Percentiles rank a stretch among this genome's conserved stretches.
Conservation (phyloP, 2,888 invertebrate genomes). For the Drosophila austrosaltans region DNA sequence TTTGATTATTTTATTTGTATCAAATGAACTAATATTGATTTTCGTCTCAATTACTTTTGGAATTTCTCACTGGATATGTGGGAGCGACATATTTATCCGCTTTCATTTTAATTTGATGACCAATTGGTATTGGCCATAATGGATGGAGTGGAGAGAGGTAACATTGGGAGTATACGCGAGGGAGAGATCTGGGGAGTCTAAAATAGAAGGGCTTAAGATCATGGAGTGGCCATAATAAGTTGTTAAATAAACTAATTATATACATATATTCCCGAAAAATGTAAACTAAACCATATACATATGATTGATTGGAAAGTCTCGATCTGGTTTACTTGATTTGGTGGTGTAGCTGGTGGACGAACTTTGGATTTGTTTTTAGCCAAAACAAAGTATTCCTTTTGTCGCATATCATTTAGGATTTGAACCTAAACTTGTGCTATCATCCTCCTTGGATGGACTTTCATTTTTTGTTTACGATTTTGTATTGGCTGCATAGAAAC, state of each 20-base stretch:
- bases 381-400: too few relatives aligned
- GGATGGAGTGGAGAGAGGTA: not conserved
- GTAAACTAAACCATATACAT: too few relatives aligned
- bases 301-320: not conserved
- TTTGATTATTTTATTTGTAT: not conserved
- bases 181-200: too few relatives aligned
- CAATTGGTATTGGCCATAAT: not conserved
- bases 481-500: not conserved
- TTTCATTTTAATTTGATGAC: not conserved
- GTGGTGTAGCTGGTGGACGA: not conserved
- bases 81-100: constrained; percentile 10
- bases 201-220: too few relatives aligned
- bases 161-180: too few relatives aligned
- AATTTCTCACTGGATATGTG: not conserved
- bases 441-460: not conserved
- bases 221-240: too few relatives aligned
- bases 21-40: not conserved
- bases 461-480: not conserved
- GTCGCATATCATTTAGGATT: not conserved
- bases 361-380: too few relatives aligned
- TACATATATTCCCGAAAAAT: too few relatives aligned
- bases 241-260: too few relatives aligned
- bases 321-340: not conserved
- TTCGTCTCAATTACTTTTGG: not conserved
- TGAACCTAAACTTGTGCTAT: not conserved